Evolutionary conservation across 35 echinoderm and acorn worm genomes (phyloP), one percentile per base, ranked within the genome.

Genomic region (Apostichopus parvimensis): DNA sequence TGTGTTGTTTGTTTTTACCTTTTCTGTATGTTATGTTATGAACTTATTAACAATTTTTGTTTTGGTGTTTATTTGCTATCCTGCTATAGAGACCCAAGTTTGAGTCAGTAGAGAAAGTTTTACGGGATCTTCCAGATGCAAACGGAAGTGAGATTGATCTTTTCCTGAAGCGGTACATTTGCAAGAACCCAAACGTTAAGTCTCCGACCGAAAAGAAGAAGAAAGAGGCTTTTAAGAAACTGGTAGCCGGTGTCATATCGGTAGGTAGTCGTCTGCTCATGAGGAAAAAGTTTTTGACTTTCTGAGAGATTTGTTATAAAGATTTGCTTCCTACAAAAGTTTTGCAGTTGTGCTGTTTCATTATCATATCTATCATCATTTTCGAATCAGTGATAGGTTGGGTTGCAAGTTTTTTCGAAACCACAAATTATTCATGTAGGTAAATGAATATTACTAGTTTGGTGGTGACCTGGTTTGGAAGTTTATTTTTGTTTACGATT

Each of bases 191-290:
- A 34, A 87, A 15, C 4, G 20, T 15, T 15, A 94, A 94, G 66
- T 62, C 87, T 6, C n/a, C 58, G 7, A n/a, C 88, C 8, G 77
- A 91, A 78, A 94, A 94, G 87, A 93, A 93, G 73, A 94, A 91
- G 64, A 94, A 90, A 77, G 93, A 94, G 6, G 93, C 93, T 20
- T 94, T 94, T 87, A 90, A 91, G 87, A 91, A 82, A 54, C 78
- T 94, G 22, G 57, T 94, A 22, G 22, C 45, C 34, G 87, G 88
- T 11, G 57, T 94, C 15, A 86, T 94, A 56, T 88, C 76, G 78
- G 93, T 94, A 64, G 90, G 78, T 21, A 61, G 34, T 53, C 79
- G n/a, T 75, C n/a, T n/a, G 71, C 18, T 79, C 22, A 17, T 28
- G 78, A 45, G 34, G 34, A 45, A 45, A 45, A 4, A 4, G 3